Conservation (phyloP, 2,797 vertebrate species). For the Anabas testudineus region DNA sequence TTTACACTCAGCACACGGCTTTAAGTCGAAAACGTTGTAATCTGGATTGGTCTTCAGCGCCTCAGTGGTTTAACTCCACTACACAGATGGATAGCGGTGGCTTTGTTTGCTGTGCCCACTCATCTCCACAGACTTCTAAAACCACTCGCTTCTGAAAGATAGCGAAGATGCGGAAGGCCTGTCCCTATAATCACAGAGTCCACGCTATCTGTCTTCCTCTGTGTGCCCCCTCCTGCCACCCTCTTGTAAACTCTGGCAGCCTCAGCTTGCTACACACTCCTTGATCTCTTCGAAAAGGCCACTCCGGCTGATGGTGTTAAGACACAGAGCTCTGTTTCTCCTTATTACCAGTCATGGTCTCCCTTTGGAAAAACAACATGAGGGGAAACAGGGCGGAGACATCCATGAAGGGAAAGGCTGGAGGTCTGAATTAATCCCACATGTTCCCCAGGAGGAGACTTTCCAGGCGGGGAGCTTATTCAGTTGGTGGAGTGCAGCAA, state of each 20-base stretch:
- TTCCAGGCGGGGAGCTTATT: slow-evolving; percentile 60
- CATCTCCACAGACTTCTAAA: slow-evolving; percentile 29
- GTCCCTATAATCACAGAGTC: slow-evolving; percentile 44
- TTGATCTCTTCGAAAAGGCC: slow-evolving; percentile 49
- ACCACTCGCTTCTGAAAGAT: slow-evolving; percentile 28
- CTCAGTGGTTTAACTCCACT: not conserved
- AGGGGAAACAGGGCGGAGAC: slow-evolving; percentile 79
- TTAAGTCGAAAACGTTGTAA: not conserved
- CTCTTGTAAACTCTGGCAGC: slow-evolving; percentile 37
- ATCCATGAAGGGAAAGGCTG: slow-evolving; percentile 73
- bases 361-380: slow-evolving; percentile 71
- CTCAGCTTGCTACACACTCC: slow-evolving; percentile 19
- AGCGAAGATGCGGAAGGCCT: slow-evolving; percentile 37
- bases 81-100: not conserved
- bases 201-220: slow-evolving; percentile 21
- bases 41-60: not conserved
- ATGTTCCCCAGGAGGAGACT: slow-evolving; percentile 77
- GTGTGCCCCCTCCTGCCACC: slow-evolving; percentile 30
- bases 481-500: slow-evolving; percentile 31
- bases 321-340: slow-evolving; percentile 70
- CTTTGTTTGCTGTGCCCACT: slow-evolving; percentile 24
- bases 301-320: slow-evolving; percentile 45
- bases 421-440: slow-evolving; percentile 83
- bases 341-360: slow-evolving; percentile 71
- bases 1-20: not conserved